Conservation (phyloP, 1,140 invertebrate species). For the Drosophila grimshawi region DNA sequence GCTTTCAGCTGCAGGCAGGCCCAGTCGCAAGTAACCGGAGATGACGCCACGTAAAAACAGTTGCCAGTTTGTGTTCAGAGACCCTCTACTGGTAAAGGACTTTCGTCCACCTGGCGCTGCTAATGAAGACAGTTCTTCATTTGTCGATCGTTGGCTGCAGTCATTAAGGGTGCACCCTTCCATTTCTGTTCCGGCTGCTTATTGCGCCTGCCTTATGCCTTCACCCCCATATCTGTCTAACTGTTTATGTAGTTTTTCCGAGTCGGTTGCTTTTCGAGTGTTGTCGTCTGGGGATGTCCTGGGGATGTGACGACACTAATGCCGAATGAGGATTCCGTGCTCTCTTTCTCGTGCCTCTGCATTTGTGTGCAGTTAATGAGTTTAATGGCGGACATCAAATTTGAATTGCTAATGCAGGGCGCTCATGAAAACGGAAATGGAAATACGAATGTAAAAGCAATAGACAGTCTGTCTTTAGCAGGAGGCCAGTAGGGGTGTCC, state of each 20-base stretch:
- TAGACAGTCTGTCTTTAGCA: conserved; percentile 10
- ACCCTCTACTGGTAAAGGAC: conserved; percentile 2
- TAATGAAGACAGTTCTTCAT: conserved; percentile 80
- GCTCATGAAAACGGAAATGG: conserved; percentile 68
- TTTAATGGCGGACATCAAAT: conserved; percentile 78
- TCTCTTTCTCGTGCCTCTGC: conserved; percentile 14
- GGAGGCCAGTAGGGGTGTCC: neutral
- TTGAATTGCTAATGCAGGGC: conserved; percentile 79
- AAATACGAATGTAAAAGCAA: conserved; percentile 56
- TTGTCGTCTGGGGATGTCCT: conserved; percentile 24
- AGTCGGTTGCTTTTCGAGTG: conserved; percentile 32
- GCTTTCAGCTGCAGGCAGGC: conserved; percentile 29
- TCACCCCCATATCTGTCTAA: neutral
- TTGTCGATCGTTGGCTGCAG: conserved; percentile 66
- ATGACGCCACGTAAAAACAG: conserved; percentile 30
- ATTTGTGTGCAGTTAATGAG: conserved; percentile 80
- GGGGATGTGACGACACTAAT: conserved; percentile 19
- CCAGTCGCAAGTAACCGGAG: conserved; percentile 15
- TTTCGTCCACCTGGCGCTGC: conserved; percentile 23
- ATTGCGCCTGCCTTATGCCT: conserved; percentile 1
- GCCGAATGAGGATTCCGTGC: neutral
- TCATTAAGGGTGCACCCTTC: conserved; percentile 46
- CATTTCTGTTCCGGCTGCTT: conserved; percentile 8
- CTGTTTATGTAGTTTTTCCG: conserved; percentile 33
- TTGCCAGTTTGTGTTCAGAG: conserved; percentile 8